These are phyloP conservation scores for Anoplopoma fimbria DNA, from an alignment of 2,113 vertebrate genomes.

Conservation along the genomic window DNA sequence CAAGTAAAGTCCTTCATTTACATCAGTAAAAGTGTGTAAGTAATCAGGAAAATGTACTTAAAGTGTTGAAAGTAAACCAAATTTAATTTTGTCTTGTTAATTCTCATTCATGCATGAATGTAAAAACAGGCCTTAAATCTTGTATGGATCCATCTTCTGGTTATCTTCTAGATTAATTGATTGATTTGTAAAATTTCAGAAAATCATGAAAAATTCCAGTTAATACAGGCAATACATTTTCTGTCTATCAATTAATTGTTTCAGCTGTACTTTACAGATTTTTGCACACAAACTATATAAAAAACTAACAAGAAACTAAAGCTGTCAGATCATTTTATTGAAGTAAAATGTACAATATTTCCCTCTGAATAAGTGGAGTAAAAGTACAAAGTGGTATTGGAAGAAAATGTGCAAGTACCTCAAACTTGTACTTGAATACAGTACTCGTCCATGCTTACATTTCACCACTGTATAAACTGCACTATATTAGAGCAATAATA, in stretches of 20 bases:
- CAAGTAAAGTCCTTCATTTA: not conserved
- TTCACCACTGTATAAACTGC: not conserved
- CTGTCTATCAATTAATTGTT: not conserved
- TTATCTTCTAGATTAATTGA: not conserved
- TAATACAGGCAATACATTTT: not conserved
- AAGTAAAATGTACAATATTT: not conserved
- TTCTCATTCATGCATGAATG: not conserved
- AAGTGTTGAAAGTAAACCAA: not conserved
- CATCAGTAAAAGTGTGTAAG: not conserved
- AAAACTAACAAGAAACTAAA: not conserved
- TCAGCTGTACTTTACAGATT: not conserved
- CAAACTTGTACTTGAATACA: not conserved
- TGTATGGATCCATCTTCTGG: not conserved
- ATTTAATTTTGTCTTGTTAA: no score
- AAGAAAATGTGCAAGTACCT: not conserved
- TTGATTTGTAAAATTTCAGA: not conserved
- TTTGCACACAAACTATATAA: not conserved
- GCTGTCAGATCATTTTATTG: not conserved
- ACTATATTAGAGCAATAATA: not conserved
- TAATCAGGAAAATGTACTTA: not conserved
- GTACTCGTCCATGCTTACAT: not conserved
- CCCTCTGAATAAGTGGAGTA: not conserved
- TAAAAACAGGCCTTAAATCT: not conserved
- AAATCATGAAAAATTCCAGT: not conserved
- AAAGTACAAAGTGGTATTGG: not conserved